A percentile compares a stretch with the other conserved stretches of the same genome.
phyloP scores from a whole-genome alignment of 2,113 vertebrate genomes.

The Caranx melampygus region DNA sequence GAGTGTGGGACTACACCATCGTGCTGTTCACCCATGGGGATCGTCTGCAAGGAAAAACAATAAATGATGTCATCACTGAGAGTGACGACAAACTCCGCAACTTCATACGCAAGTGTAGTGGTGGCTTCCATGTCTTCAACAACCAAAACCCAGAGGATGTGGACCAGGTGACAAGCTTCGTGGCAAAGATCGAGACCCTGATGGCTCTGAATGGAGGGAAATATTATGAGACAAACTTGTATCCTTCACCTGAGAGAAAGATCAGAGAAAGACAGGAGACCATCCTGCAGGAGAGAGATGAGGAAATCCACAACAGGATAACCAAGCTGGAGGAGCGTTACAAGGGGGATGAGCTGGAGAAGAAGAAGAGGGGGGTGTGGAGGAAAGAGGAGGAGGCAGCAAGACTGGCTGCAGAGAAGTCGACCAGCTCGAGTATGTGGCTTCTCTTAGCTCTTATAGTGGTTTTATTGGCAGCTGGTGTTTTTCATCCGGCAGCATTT shows the following conservation, averaged over 20 bases:
- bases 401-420: constrained; percentile 51
- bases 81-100: constrained; percentile 59
- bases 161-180: constrained; percentile 55
- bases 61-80: constrained; percentile 58
- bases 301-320: constrained; percentile 35
- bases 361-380: constrained; percentile 41
- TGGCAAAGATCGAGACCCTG: constrained; percentile 71
- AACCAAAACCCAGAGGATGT: constrained; percentile 60
- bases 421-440: rapidly evolving
- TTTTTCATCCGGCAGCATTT: rapidly evolving
- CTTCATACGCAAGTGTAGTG: constrained; percentile 71
- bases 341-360: not conserved
- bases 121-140: constrained; percentile 75
- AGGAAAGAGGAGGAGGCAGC: constrained; percentile 57
- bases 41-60: constrained; percentile 52
- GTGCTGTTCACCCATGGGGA: constrained; percentile 76
- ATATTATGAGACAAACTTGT: constrained; percentile 34
- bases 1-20: constrained; percentile 75
- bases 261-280: constrained; percentile 57
- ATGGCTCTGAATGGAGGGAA: constrained; percentile 72
- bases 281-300: constrained; percentile 43
- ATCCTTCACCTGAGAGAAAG: constrained; percentile 55
- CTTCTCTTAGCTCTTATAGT: rapidly evolving
- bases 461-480: rapidly evolving
- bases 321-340: not conserved